A percentile compares a stretch with the other conserved stretches of the same genome.
Conservation (phyloP, 2,888 invertebrate species). For the Oscheius sp. region DNA sequence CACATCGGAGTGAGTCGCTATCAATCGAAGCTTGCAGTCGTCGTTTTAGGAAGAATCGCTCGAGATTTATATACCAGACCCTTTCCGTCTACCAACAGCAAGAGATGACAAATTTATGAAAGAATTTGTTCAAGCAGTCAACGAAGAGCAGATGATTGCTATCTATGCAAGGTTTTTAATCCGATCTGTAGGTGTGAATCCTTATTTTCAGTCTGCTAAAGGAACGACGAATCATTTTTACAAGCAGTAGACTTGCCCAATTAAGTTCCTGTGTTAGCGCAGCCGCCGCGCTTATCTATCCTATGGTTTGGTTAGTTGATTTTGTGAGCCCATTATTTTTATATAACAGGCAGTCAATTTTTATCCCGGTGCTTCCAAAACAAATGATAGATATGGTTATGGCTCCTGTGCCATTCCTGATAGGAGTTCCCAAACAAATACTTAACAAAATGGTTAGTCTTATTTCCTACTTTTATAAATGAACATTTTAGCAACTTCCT, state of each 20-base stretch:
- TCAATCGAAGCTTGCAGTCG: too few species aligned
- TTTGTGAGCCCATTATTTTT: background rate
- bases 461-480: background rate
- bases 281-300: slow-evolving; percentile 91
- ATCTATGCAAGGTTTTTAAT: slow-evolving; percentile 83
- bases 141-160: slow-evolving; percentile 91
- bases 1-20: slow-evolving; percentile 29
- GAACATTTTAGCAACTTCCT: slow-evolving; percentile 24
- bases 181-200: background rate
- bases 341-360: slow-evolving; percentile 54
- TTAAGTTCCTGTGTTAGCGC: slow-evolving; percentile 88
- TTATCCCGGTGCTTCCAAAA: slow-evolving; percentile 55
- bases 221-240: slow-evolving; percentile 92
- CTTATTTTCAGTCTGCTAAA: slow-evolving; percentile 82
- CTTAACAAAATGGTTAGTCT: slow-evolving; percentile 75
- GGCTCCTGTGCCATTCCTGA: slow-evolving; percentile 97
- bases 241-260: slow-evolving; percentile 87
- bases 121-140: slow-evolving; percentile 97
- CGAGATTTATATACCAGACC: slow-evolving; percentile 79
- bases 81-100: slow-evolving; percentile 89
- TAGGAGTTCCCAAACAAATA: slow-evolving; percentile 89
- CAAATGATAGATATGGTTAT: slow-evolving; percentile 65
- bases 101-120: slow-evolving; percentile 95
- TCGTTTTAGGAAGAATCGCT: slow-evolving; percentile 5
- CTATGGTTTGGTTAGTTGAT: slow-evolving; percentile 87